Base-by-base conservation (phyloP, 2,888 invertebrate genomes). In the Amphipyra berbera region DNA sequence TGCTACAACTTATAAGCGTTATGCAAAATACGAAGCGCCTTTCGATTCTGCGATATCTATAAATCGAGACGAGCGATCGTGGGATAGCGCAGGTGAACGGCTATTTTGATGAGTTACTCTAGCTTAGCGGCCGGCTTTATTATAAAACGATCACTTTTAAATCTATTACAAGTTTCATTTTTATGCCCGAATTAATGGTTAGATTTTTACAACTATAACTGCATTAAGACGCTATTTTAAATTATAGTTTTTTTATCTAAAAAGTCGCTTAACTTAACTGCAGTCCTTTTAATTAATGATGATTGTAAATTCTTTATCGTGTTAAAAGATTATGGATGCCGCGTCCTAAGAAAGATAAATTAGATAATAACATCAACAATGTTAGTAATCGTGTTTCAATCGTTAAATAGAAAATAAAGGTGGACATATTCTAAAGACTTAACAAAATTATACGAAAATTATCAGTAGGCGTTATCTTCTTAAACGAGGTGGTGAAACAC, bases 1-100 rank as follows among this genome's bases (percentile, higher is more conserved):
- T 89, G 87, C 83, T 86, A 85, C 86, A 90, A 88, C 84, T 87
- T 89, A 91, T 86, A 88, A 90, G 81, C 88, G 88, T 91, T 93
- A 93, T 94, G 93, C 92, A 93, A 93, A 94, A 88, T 90, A 88
- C 91, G 87, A 90, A 88, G 90, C 88, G 87, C 92, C 92, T 92
- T 92, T 94, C 93, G 87, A 90, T 91, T 91, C 86, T 87, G 82
- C 85, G 90, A 92, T 91, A 92, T 92, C 90, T 91, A 92, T 92
- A 91, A 90, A 90, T 90, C 85, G 88, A 90, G 87, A 88, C 85
- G 88, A 89, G 84, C 85, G 87, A 90, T 93, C 93, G 94, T 93
- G 92, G 89, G 93, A 94, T 90, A 89, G 86, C 85, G 83, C 88
- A 86, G 88, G 91, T 90, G 93, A 92, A 88, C 88, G 91, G 90